Base-by-base conservation (phyloP, 2,888 invertebrate genomes). In the Tetropium fuscum region DNA sequence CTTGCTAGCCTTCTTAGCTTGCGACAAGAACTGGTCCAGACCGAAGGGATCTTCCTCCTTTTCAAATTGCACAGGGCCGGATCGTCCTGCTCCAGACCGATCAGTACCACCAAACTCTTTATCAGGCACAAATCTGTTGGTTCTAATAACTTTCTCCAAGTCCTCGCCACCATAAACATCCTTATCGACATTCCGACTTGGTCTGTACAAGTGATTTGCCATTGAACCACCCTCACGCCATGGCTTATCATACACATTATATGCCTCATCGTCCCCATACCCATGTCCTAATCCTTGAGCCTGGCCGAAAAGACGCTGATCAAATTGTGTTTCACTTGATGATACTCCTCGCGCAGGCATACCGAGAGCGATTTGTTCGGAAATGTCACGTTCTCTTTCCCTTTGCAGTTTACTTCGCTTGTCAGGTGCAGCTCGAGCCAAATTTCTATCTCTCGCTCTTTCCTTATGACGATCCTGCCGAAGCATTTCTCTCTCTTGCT, bases 221-320 rank as follows among this genome's bases (percentile, higher is more conserved):
- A 98, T 86, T 0, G 90, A 88, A 70, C 92, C 93, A 20, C 91
- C 89, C 71, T 95, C 93, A 53, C 98, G 89, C 99, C 98, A 99
- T 0, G 99, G 96, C 80, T 97, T 96, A 82, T 98, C 98, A 77
- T 99, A 99, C 0, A 98, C 97, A 79, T 93, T 97, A 83, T 99
- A 99, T 0, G 92, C 93, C 74, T 99, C 99, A 73, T 99, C 99
- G 74, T 98, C 98, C 0, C 91, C 97, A 80, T 95, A 98, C 0
- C 97, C 97, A 82, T 82, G 60, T 5, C 74, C 97, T 90, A 99
- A 92, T 47, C 95, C 95, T 74, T 93, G 93, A 49, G 87, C 90
- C 66, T 95, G 96, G 74, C 98, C 98, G 80, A 99, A 98, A 8
- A 99, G 84, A 22, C 99, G 84, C 79, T 97, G 96, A 83, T 99